phyloP scores from a whole-genome alignment of 2,113 vertebrate species.

The Mormyrus iriodes region DNA sequence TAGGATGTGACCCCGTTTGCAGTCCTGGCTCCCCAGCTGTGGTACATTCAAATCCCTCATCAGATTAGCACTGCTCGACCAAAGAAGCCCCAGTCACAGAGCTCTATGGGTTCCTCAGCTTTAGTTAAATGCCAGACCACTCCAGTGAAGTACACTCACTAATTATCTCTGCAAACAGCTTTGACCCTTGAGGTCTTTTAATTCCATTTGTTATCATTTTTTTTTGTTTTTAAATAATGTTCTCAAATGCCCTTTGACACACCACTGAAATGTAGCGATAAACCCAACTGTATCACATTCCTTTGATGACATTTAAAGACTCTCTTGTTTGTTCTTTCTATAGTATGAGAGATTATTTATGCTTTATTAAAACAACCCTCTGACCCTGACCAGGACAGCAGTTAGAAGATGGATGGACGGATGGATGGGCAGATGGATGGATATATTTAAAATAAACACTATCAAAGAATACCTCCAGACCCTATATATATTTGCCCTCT shows the following conservation, averaged over 20 bases:
- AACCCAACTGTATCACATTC: neutral
- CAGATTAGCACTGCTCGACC: conserved; percentile 11
- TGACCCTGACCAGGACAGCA: neutral
- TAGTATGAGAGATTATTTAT: neutral
- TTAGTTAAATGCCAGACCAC: conserved; percentile 14
- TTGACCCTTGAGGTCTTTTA: conserved; percentile 17
- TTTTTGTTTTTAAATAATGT: conserved; percentile 7
- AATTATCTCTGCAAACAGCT: conserved; percentile 15
- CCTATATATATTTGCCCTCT: neutral
- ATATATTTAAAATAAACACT: neutral
- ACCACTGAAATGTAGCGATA: neutral
- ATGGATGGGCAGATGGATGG: neutral
- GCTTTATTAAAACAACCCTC: neutral
- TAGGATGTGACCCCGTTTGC: neutral
- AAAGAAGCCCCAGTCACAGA: neutral
- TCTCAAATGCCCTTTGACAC: neutral
- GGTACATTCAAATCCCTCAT: conserved; percentile 6
- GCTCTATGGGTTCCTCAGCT: neutral
- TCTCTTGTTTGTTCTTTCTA: neutral
- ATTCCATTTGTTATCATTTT: conserved; percentile 14
- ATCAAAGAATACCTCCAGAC: neutral
- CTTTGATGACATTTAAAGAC: neutral
- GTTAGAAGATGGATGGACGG: neutral
- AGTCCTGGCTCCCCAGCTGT: neutral
- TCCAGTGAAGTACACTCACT: neutral